Percentiles rank a stretch among this genome's conserved stretches.
phyloP scores from a whole-genome alignment of 2,797 vertebrate genomes.

The Cryptoprocta ferox region DNA sequence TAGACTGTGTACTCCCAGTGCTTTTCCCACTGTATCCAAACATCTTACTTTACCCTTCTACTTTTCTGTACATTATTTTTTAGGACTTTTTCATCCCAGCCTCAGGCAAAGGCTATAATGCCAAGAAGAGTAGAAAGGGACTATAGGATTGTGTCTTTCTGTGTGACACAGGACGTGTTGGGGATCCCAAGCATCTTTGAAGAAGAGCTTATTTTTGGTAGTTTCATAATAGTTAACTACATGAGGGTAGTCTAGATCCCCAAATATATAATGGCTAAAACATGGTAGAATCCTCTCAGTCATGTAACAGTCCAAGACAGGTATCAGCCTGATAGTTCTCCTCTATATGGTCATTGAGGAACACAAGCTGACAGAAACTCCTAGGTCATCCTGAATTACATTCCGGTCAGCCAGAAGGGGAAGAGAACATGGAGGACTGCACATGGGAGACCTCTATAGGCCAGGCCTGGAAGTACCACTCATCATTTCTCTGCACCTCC shows the following conservation, averaged over 20 bases:
- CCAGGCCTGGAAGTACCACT: not conserved
- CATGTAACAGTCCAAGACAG: not conserved
- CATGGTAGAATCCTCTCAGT: not conserved
- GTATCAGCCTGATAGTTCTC: not conserved
- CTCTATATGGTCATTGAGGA: not conserved
- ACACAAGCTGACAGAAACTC: not conserved
- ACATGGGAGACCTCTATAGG: not conserved
- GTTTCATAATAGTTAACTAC: not conserved
- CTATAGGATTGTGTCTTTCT: conserved; percentile 21
- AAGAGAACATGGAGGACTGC: not conserved
- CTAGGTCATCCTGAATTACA: not conserved
- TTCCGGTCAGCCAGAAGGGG: not conserved
- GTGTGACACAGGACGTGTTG: not conserved
- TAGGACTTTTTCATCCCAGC: not conserved
- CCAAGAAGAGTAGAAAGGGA: not conserved
- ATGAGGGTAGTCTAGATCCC: conserved; percentile 6
- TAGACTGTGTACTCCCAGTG: not conserved
- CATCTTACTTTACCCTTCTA: not conserved
- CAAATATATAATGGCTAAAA: not conserved
- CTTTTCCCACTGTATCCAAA: conserved; percentile 4
- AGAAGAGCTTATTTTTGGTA: not conserved
- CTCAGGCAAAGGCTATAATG: not conserved
- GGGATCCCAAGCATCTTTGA: not conserved
- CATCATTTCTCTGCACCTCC: conserved; percentile 10
- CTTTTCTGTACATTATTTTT: not conserved